Conservation (phyloP, 2,888 invertebrate species). For the Nudaria mundana region DNA sequence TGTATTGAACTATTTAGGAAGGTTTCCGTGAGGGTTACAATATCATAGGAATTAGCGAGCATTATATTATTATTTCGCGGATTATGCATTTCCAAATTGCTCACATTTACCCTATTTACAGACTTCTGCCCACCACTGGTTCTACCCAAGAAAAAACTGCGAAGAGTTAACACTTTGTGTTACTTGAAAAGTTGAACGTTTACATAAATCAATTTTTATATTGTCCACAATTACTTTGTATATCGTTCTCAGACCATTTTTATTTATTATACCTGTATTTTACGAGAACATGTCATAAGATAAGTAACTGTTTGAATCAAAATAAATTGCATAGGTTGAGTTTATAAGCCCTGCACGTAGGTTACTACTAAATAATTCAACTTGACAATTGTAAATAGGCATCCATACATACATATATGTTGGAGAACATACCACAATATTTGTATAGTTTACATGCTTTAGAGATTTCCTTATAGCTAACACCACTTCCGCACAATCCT, state of each 20-base stretch:
- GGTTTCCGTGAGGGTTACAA: slow-evolving; percentile 1
- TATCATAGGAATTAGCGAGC: background rate
- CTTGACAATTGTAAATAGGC: slow-evolving; percentile 1
- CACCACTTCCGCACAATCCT: background rate
- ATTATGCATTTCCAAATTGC: background rate
- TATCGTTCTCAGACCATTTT: slow-evolving; percentile 1
- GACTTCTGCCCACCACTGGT: background rate
- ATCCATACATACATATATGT: background rate
- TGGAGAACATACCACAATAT: slow-evolving; percentile 2
- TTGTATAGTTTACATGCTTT: background rate
- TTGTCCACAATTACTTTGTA: too few species aligned
- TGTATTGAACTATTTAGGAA: slow-evolving; percentile 4
- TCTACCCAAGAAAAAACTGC: slow-evolving; percentile 2
- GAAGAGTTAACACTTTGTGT: background rate
- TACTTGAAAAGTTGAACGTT: background rate
- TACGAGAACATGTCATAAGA: slow-evolving; percentile 1
- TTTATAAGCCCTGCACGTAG: background rate
- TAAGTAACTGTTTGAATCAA: background rate
- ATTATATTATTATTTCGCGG: background rate
- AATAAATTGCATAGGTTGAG: background rate
- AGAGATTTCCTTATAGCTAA: background rate
- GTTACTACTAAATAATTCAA: background rate
- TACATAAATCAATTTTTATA: background rate
- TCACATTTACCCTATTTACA: background rate
- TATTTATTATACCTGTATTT: slow-evolving; percentile 1